These are phyloP conservation scores for Pogonognathellus flavescens DNA, from an alignment of 1,140 invertebrate genomes.

Conservation along the genomic window DNA sequence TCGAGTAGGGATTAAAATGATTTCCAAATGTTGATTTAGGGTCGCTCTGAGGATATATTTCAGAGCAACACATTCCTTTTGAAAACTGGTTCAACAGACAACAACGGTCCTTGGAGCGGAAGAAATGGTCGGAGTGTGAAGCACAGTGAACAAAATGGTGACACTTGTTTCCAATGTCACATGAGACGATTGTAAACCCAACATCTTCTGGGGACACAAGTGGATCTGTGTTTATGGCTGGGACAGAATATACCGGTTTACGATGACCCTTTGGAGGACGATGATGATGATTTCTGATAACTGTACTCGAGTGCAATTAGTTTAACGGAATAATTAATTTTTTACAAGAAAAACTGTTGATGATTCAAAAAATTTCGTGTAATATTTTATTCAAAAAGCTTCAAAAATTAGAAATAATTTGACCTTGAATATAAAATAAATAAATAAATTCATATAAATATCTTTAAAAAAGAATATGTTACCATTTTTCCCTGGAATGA, in stretches of 20 bases:
- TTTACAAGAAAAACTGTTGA: not conserved
- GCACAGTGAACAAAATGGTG: constrained; percentile 63
- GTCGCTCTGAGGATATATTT: constrained; percentile 7
- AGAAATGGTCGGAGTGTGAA: constrained; percentile 50
- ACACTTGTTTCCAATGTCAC: constrained; percentile 55
- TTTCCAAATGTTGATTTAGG: constrained; percentile 22
- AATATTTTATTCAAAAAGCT: too few species aligned
- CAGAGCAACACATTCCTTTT: constrained; percentile 63
- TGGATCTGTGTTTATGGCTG: not conserved
- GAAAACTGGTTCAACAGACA: constrained; percentile 35
- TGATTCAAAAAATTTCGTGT: too few species aligned
- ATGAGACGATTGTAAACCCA: constrained; percentile 36
- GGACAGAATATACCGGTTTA: not conserved
- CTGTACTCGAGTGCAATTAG: not conserved
- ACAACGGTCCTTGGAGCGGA: constrained; percentile 55
- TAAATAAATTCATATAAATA: too few species aligned
- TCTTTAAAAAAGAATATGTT: not conserved
- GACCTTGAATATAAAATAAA: too few species aligned
- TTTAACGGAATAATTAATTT: not conserved
- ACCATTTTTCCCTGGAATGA: not conserved
- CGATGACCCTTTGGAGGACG: constrained; percentile 22
- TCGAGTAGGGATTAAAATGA: constrained; percentile 61
- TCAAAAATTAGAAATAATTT: too few species aligned
- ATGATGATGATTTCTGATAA: constrained; percentile 15
- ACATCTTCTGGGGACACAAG: not conserved